Conservation (phyloP, 2,113 vertebrate species). For the Pan troglodytes region NHGRI_mPanTro3-v2.1_pri NC_072402.2:108983001-108983500, state of each 20-base stretch:
- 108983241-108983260: background rate
- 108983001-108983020: background rate
- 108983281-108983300: background rate
- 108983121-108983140: conserved; percentile 20
- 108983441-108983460: background rate
- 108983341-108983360: background rate
- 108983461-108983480: background rate
- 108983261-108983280: background rate
- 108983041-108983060: background rate
- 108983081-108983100: background rate
- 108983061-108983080: background rate
- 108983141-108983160: background rate
- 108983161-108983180: background rate
- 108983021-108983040: background rate
- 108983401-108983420: background rate
- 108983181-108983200: background rate
- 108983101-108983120: conserved; percentile 6
- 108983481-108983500: background rate
- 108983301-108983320: background rate
- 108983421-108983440: background rate
- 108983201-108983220: background rate
- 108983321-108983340: background rate
- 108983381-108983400: background rate
- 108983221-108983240: background rate
- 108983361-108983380: background rate